Evolutionary conservation across 53 echinoderm and acorn worm genomes (phyloP).

Genomic region (Luidia sarsii): DNA sequence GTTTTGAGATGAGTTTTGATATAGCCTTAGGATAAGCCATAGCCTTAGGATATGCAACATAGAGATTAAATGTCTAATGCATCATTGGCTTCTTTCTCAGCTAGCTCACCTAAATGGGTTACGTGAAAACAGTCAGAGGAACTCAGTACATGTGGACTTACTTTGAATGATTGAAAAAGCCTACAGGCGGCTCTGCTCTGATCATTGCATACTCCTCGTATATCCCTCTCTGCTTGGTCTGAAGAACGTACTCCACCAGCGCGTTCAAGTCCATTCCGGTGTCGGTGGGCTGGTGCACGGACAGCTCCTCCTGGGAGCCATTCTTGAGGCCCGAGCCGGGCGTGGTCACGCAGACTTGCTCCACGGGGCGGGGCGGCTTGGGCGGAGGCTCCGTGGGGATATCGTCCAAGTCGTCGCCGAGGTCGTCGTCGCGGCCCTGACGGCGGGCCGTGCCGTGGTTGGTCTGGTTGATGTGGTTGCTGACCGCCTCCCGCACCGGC

Average conservation of each 20-base stretch:
- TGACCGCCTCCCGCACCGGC: constrained; percentile 37
- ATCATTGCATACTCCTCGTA: constrained; percentile 97
- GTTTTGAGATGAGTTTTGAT: too few relatives aligned
- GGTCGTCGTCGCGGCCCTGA: too few relatives aligned
- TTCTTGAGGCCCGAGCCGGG: constrained; percentile 32
- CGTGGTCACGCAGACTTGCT: constrained; percentile 56
- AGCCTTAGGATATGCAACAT: too few relatives aligned
- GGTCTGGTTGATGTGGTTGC: constrained; percentile 51
- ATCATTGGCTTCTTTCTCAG: too few relatives aligned
- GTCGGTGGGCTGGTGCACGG: constrained; percentile 80
- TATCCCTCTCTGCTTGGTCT: constrained; percentile 83
- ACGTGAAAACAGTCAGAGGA: neutral
- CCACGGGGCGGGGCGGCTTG: constrained; percentile 72
- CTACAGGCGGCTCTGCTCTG: constrained; percentile 88
- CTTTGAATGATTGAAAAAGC: constrained; percentile 92
- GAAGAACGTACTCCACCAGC: constrained; percentile 77
- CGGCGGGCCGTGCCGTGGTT: too few relatives aligned
- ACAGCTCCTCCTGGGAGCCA: constrained; percentile 50
- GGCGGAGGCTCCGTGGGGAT: constrained; percentile 74
- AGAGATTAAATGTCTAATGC: too few relatives aligned
- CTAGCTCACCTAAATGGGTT: too few relatives aligned
- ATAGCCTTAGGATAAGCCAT: too few relatives aligned
- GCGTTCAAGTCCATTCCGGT: constrained; percentile 77
- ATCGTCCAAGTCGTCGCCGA: constrained; percentile 36
- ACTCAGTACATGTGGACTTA: constrained; percentile 66